Conservation (phyloP, 2,113 vertebrate genomes). For the Cyprinodon tularosa region DNA sequence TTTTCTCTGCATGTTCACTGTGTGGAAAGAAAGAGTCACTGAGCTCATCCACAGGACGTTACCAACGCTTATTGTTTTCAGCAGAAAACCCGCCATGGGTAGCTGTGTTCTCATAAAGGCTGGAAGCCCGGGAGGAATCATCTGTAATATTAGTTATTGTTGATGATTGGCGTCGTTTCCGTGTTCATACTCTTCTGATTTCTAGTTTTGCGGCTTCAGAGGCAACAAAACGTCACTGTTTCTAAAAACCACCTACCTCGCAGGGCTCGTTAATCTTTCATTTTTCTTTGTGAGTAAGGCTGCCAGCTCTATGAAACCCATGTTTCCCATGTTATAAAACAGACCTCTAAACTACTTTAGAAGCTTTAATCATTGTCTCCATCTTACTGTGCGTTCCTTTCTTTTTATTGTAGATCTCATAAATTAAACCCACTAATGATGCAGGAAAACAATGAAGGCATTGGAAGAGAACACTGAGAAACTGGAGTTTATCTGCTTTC, state of each 20-base stretch:
- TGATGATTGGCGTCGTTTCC: conserved; percentile 4
- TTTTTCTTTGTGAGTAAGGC: not conserved
- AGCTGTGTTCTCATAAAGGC: conserved; percentile 20
- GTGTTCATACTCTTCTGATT: conserved; percentile 18
- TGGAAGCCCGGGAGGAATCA: conserved; percentile 40
- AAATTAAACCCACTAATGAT: conserved; percentile 25
- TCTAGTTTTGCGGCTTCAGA: conserved; percentile 12
- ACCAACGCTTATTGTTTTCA: conserved; percentile 20
- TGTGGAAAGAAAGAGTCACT: not conserved
- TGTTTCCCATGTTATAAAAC: not conserved
- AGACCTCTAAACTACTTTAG: conserved; percentile 24
- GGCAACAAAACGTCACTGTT: not conserved
- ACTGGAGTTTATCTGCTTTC: conserved; percentile 38
- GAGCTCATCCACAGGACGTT: conserved; percentile 15
- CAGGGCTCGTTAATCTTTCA: not conserved
- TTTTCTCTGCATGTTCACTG: conserved; percentile 6
- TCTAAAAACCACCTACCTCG: conserved; percentile 1
- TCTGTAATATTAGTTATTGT: conserved; percentile 33
- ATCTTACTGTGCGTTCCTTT: not conserved
- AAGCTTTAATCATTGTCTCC: conserved; percentile 6
- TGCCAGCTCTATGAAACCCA: conserved; percentile 5
- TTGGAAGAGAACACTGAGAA: conserved; percentile 16
- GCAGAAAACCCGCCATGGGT: not conserved
- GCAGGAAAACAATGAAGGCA: conserved; percentile 39
- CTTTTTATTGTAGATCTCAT: conserved; percentile 23